Conservation (phyloP, 1,140 invertebrate genomes). For the Hylaeus volcanicus region DNA sequence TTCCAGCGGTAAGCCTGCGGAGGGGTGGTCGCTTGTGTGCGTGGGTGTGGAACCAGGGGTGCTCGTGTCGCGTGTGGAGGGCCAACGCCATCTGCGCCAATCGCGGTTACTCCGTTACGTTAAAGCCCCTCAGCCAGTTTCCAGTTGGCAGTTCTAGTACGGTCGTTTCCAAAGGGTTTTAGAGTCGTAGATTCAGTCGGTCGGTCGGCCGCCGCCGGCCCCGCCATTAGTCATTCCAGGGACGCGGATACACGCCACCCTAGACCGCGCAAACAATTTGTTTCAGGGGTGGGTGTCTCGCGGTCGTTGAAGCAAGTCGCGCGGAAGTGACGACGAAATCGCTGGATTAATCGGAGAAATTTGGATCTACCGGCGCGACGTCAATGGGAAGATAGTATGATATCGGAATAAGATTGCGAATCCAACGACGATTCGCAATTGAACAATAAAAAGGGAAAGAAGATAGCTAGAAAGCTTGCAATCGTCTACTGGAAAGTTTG, state of each 20-base stretch:
- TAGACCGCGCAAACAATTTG: slow-evolving; percentile 67
- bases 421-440: too few relatives aligned
- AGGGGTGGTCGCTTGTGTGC: slow-evolving; percentile 2
- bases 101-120: slow-evolving; percentile 66
- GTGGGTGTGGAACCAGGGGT: slow-evolving; percentile 15
- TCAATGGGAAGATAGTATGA: too few relatives aligned
- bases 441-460: too few relatives aligned
- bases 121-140: slow-evolving; percentile 69
- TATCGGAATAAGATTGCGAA: too few relatives aligned
- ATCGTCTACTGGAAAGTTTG: too few relatives aligned
- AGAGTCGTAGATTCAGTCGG: slow-evolving; percentile 67
- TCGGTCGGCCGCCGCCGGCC: slow-evolving; percentile 58
- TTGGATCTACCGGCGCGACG: background rate
- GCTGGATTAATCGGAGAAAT: slow-evolving; percentile 46
- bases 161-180: slow-evolving; percentile 64
- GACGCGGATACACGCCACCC: slow-evolving; percentile 58
- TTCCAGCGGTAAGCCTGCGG: slow-evolving; percentile 1
- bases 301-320: slow-evolving; percentile 54
- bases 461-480: too few relatives aligned
- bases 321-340: slow-evolving; percentile 63
- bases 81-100: slow-evolving; percentile 73
- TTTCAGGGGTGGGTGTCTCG: slow-evolving; percentile 59
- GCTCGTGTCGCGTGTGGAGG: slow-evolving; percentile 37
- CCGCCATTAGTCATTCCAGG: slow-evolving; percentile 73
- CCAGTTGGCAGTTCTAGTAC: slow-evolving; percentile 68